Evolutionary conservation across 2,888 invertebrate genomes (phyloP), one percentile per base, ranked within the genome.

Genomic region (Ethmia dodecea): DNA sequence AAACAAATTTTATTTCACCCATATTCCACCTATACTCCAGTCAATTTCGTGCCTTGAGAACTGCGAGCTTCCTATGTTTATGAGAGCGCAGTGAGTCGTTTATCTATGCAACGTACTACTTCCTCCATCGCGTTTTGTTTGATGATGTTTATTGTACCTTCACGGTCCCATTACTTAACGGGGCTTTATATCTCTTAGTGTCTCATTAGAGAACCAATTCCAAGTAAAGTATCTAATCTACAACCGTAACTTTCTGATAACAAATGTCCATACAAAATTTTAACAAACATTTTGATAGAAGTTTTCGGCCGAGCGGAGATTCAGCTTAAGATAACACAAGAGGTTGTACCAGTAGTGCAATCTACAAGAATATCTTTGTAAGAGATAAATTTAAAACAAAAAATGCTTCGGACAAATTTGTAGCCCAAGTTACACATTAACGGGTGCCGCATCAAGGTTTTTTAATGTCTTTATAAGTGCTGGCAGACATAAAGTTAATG

Each of bases 401-500:
- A 51, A 43, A 27, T 34, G 36, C 40, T 38, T 34, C 31, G 37
- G 31, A 45, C 40, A 45, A 41, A 50, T 38, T 33, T 35, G 45
- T 25, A 43, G 48, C 53, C 55, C 47, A 52, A 52, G 44, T 49
- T 55, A 49, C 49, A 59, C 47, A 49, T 57, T 52, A 57, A 66
- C 48, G 59, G 59, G 52, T 55, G 56, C 64, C 55, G 56, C 59
- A 52, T 70, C 60, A 58, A 60, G 58, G 45, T 52, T 70, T 41
- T 79, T 73, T 83, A 86, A 84, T 86, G 86, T 80, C 86, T 86
- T 81, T 84, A 84, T 84, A 84, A 84, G 83, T 84, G 86, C 74
- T 70, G 66, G 69, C 72, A 63, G 65, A 71, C 75, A 69, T 64
- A 65, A 66, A 68, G 66, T 62, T 83, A 83, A 84, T 84, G 83